Evolutionary conservation across 2,888 invertebrate species (phyloP), one percentile per base, ranked within the genome.

Genomic region (Pollenia labialis): DNA sequence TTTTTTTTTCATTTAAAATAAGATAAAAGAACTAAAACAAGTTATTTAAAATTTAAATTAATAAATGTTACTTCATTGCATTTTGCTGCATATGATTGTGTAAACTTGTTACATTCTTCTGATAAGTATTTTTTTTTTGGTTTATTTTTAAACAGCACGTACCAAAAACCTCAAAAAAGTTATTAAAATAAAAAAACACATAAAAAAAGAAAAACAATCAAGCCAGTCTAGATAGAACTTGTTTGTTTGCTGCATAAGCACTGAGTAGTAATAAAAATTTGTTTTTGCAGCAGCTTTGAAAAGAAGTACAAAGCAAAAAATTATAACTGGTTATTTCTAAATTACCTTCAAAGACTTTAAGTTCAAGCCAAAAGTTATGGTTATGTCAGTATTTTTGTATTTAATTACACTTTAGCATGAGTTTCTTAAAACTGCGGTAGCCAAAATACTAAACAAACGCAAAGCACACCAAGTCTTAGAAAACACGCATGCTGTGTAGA

Each of bases 291-390:
- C 60, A 52, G 23, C 32, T 52, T 46, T 14, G 62, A 50, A 86
- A 71, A 75, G 56, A 72, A 72, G 9, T 32, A 54, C 50, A 11
- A 16, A 80, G 23, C 23, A 60, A 42, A 52, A 16, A 75, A 74
- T 46, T 81, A 69, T 69, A 87, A 87, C 87, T 84, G 87, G 87
- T 87, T 87, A 84, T 87, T 84, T 81, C 76, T 77, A 84, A 87
- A 84, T 81, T 84, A 76, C 87, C 77, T 84, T 84, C 84, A 77
- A 77, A 87, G 81, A 84, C 69, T 81, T 74, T 87, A 87, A 87
- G 87, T 84, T 84, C 84, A 87, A 84, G 87, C 87, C 77, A 87
- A 87, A 84, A 87, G 84, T 87, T 87, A 84, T 83, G 87, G 84
- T 74, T 84, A 77, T 81, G 83, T 84, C 84, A 87, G 87, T 84